Evolutionary conservation across 1,140 invertebrate species (phyloP).

Genomic region (Zeugodacus cucurbitae): DNA sequence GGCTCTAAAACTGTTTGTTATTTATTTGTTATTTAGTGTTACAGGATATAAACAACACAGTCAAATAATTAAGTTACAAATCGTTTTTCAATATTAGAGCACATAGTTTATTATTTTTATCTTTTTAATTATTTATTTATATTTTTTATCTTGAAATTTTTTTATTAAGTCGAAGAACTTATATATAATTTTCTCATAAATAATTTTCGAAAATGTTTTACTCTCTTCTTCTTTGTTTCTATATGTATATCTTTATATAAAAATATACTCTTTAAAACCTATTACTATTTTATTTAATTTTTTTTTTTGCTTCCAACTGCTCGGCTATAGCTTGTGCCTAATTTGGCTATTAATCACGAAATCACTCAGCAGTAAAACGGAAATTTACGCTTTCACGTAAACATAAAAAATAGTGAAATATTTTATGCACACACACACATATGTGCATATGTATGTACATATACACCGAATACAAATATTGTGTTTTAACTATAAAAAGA

Average conservation of each 20-base stretch:
- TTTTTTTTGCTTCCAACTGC: not conserved
- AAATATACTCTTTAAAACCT: not conserved
- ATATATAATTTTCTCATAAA: no score
- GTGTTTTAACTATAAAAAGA: not conserved
- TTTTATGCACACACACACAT: not conserved
- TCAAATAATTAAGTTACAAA: no score
- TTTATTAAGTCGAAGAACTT: no score
- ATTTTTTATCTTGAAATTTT: no score
- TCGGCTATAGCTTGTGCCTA: not conserved
- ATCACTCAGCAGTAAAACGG: slow-evolving; percentile 40
- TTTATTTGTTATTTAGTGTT: not conserved
- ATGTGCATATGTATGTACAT: not conserved
- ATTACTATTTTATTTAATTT: not conserved
- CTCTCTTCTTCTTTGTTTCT: no score
- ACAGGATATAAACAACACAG: no score
- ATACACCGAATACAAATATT: not conserved
- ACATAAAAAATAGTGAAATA: not conserved
- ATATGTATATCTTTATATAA: no score
- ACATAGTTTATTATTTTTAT: no score
- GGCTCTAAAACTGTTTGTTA: not conserved
- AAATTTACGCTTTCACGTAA: slow-evolving; percentile 18
- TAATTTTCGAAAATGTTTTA: no score
- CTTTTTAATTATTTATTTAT: no score
- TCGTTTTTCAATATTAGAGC: no score
- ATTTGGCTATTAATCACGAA: slow-evolving; percentile 40